Conservation (phyloP, 1,140 invertebrate species). For the Lamellibrachia luymesi region DNA sequence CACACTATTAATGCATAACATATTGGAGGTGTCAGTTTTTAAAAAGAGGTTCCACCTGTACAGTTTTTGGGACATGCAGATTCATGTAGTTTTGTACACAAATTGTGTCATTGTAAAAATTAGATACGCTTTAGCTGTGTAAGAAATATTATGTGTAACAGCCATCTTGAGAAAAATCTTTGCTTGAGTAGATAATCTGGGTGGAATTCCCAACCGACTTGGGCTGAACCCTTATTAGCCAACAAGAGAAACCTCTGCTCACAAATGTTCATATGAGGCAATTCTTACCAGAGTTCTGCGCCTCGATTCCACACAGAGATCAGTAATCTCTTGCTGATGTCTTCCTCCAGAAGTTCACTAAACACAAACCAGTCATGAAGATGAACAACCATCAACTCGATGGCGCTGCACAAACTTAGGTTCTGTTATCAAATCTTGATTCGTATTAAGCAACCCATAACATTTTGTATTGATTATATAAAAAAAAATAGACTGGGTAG, state of each 20-base stretch:
- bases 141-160: no score
- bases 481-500: no score
- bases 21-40: neutral
- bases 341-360: slow-evolving; percentile 55
- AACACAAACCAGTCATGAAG: slow-evolving; percentile 16
- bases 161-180: no score
- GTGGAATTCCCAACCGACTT: neutral
- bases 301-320: slow-evolving; percentile 61
- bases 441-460: no score
- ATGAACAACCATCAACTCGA: no score
- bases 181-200: no score
- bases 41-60: neutral
- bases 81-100: neutral
- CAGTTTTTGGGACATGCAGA: neutral
- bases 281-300: slow-evolving; percentile 35
- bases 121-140: no score
- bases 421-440: no score
- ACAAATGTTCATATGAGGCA: neutral
- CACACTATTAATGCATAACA: neutral
- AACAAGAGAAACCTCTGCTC: neutral
- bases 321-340: slow-evolving; percentile 58
- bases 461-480: no score
- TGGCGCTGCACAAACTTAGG: no score
- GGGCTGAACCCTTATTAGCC: neutral
- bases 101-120: no score